Conservation (phyloP, 2,888 invertebrate species). For the Boloria euphrosyne region DNA sequence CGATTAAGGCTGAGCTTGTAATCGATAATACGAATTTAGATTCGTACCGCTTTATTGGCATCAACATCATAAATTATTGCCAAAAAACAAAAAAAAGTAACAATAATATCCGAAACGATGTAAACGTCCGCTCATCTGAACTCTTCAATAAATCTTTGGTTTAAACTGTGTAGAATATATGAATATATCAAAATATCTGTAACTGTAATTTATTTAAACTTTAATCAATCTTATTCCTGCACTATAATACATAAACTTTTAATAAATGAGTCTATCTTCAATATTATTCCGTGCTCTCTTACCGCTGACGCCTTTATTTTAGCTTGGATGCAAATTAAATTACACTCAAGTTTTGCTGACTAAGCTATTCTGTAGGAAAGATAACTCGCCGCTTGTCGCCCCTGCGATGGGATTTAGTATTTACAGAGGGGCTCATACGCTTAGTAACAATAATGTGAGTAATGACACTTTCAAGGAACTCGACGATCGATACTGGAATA, state of each 20-base stretch:
- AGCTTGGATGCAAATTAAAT: constrained; percentile 73
- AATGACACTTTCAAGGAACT: background rate
- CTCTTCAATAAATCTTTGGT: background rate
- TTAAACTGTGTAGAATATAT: background rate
- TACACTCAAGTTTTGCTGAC: constrained; percentile 71
- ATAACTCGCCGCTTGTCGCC: constrained; percentile 53
- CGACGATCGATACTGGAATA: constrained; percentile 3
- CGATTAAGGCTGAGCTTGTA: too few relatives aligned
- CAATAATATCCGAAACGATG: too few relatives aligned
- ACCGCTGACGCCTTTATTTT: constrained; percentile 65
- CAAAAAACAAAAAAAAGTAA: too few relatives aligned
- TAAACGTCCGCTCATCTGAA: too few relatives aligned
- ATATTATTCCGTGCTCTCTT: constrained; percentile 47
- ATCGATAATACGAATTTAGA: too few relatives aligned
- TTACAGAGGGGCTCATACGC: constrained; percentile 29
- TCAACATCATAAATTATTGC: too few relatives aligned
- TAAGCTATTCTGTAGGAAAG: constrained; percentile 60
- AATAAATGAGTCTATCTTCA: constrained; percentile 47
- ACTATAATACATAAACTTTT: constrained; percentile 18
- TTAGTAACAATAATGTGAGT: constrained; percentile 18
- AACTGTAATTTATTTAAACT: constrained; percentile 1
- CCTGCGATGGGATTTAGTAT: constrained; percentile 38
- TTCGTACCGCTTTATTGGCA: too few relatives aligned
- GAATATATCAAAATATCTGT: constrained; percentile 1
- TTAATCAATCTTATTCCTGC: constrained; percentile 22